phyloP scores from a whole-genome alignment of 2,888 invertebrate species.

The Trilocha varians region DNA sequence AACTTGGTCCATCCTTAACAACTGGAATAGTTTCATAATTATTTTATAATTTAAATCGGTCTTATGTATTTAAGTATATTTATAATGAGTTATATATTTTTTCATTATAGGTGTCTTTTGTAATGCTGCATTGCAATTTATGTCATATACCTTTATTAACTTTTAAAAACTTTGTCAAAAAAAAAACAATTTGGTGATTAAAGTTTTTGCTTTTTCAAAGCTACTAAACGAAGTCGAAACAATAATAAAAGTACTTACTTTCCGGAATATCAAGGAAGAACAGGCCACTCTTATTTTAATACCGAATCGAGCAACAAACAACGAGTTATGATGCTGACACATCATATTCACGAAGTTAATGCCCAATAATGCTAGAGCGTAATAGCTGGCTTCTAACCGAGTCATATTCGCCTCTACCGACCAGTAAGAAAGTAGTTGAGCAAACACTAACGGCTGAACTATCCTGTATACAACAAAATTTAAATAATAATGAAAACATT shows the following conservation, averaged over 20 bases:
- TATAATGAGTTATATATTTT: not conserved
- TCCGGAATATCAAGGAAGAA: constrained; percentile 82
- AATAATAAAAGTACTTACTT: constrained; percentile 60
- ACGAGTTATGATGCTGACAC: constrained; percentile 80
- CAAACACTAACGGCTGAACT: constrained; percentile 68
- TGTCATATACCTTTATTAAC: too few species aligned
- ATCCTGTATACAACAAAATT: constrained; percentile 33
- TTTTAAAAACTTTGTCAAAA: too few species aligned
- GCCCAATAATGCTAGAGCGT: constrained; percentile 64
- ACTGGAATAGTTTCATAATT: constrained; percentile 60
- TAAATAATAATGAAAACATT: not conserved
- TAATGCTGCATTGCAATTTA: not conserved
- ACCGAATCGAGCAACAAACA: constrained; percentile 76
- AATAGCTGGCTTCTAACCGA: constrained; percentile 70
- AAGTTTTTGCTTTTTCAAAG: too few species aligned
- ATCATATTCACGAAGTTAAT: constrained; percentile 65
- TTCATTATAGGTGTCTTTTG: not conserved
- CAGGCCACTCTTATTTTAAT: constrained; percentile 81
- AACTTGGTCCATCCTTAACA: constrained; percentile 80
- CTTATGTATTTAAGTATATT: too few species aligned
- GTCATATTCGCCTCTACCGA: constrained; percentile 43
- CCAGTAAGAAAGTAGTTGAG: constrained; percentile 67
- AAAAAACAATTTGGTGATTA: too few species aligned
- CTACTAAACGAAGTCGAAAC: not conserved
- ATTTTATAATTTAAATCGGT: too few species aligned